A percentile compares a stretch with the other conserved stretches of the same genome.
phyloP scores from a whole-genome alignment of 2,113 vertebrate species.

The Hippocampus abdominalis region DNA sequence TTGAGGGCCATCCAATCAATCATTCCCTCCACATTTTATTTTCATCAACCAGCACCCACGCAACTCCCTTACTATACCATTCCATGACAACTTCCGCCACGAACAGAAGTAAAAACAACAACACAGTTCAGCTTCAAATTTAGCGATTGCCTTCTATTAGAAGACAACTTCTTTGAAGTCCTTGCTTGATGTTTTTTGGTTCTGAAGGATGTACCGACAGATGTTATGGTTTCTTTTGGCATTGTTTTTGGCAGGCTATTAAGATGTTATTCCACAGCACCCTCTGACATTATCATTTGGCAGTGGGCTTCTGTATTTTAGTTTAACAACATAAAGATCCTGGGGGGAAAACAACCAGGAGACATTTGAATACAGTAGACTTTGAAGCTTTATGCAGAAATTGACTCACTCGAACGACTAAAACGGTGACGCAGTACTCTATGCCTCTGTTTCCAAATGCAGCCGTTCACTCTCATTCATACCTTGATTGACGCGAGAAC shows the following conservation, averaged over 20 bases:
- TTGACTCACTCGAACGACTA: constrained; percentile 43
- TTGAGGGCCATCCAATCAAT: constrained; percentile 6
- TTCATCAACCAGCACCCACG: constrained; percentile 16
- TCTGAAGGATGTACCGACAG: constrained; percentile 34
- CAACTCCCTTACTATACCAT: constrained; percentile 51
- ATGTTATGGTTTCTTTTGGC: constrained; percentile 7
- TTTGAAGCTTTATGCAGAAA: constrained; percentile 35
- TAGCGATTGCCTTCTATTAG: constrained; percentile 33
- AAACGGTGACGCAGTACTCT: constrained; percentile 21
- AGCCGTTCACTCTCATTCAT: constrained; percentile 51
- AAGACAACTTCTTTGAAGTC: constrained; percentile 18
- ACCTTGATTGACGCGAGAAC: constrained; percentile 56
- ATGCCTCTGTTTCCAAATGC: constrained; percentile 31
- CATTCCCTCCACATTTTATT: constrained; percentile 23
- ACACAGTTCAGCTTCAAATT: constrained; percentile 44
- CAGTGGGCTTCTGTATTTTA: constrained; percentile 1
- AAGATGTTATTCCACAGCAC: constrained; percentile 34
- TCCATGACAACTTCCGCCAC: too few relatives aligned
- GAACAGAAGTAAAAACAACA: constrained; percentile 9
- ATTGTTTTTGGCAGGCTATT: constrained; percentile 17
- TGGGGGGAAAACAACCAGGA: constrained; percentile 15
- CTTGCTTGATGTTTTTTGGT: constrained; percentile 23
- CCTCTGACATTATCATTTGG: constrained; percentile 19
- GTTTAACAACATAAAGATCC: neutral
- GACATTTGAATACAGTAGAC: constrained; percentile 26